These are phyloP conservation scores for Zalophus californianus DNA, from an alignment of 2,797 vertebrate genomes.

Conservation along the genomic window DNA sequence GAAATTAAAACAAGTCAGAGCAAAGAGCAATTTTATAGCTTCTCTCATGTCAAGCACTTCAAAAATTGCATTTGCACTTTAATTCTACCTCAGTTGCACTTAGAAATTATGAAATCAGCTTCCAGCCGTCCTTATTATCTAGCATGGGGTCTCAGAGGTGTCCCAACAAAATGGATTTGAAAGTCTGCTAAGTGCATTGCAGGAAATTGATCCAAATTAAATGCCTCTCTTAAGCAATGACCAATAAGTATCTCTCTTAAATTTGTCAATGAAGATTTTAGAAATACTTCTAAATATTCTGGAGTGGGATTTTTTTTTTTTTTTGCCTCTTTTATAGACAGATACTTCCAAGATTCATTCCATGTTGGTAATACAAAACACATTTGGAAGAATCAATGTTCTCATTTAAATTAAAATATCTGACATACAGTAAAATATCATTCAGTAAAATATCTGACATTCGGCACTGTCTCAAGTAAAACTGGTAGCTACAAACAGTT, in stretches of 20 bases:
- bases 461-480: not conserved
- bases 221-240: slow-evolving; percentile 67
- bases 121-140: slow-evolving; percentile 76
- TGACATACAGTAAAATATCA: not conserved
- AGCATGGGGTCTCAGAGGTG: slow-evolving; percentile 74
- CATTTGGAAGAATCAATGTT: slow-evolving; percentile 24
- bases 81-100: slow-evolving; percentile 84
- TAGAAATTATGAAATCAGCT: slow-evolving; percentile 81
- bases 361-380: not conserved
- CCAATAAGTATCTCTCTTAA: slow-evolving; percentile 53
- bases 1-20: slow-evolving; percentile 80
- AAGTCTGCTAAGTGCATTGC: slow-evolving; percentile 81
- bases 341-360: slow-evolving; percentile 13
- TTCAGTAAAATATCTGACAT: not conserved
- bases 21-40: slow-evolving; percentile 78
- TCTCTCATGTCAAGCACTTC: slow-evolving; percentile 81
- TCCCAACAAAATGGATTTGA: slow-evolving; percentile 82
- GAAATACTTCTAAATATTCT: slow-evolving; percentile 63
- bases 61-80: slow-evolving; percentile 83
- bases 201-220: slow-evolving; percentile 79
- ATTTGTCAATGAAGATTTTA: slow-evolving; percentile 61
- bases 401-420: slow-evolving; percentile 49
- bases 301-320: not conserved
- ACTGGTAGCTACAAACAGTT: not conserved
- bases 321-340: not conserved